Conservation (phyloP, 2,797 vertebrate genomes). For the Tapera naevia region DNA sequence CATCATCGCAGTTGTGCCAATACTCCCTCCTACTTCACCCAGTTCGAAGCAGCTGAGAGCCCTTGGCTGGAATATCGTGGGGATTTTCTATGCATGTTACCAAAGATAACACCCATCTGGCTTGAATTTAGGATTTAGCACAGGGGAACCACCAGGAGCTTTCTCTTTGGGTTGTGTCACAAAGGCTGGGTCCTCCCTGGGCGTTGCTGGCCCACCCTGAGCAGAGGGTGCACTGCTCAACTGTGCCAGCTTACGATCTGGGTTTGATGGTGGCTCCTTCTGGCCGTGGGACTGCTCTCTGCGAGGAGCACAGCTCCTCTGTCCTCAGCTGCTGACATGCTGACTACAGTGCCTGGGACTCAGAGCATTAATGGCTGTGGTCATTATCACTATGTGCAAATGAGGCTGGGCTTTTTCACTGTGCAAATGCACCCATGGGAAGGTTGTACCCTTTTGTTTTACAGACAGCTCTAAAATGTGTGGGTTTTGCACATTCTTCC, state of each 20-base stretch:
- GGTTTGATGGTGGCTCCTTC: background rate
- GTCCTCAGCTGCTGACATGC: accelerated
- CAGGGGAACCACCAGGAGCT: background rate
- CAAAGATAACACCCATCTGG: background rate
- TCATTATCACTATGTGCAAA: background rate
- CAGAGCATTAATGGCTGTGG: background rate
- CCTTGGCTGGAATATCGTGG: background rate
- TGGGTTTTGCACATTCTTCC: background rate
- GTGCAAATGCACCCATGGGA: background rate
- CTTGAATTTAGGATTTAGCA: background rate
- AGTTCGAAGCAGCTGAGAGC: background rate
- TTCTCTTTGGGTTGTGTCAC: accelerated
- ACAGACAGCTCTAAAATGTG: background rate
- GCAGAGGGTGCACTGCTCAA: background rate
- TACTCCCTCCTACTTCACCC: conserved; percentile 3
- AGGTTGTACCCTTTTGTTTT: background rate
- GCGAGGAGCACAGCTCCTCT: background rate
- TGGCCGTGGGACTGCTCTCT: background rate
- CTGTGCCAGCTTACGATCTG: accelerated
- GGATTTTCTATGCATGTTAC: background rate
- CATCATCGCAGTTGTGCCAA: background rate
- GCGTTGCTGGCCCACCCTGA: background rate
- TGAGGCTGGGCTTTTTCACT: background rate
- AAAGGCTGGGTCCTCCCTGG: background rate
- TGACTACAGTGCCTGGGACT: background rate